Conservation (phyloP, 2,888 invertebrate species). For the Drosophila paucipuncta region DNA sequence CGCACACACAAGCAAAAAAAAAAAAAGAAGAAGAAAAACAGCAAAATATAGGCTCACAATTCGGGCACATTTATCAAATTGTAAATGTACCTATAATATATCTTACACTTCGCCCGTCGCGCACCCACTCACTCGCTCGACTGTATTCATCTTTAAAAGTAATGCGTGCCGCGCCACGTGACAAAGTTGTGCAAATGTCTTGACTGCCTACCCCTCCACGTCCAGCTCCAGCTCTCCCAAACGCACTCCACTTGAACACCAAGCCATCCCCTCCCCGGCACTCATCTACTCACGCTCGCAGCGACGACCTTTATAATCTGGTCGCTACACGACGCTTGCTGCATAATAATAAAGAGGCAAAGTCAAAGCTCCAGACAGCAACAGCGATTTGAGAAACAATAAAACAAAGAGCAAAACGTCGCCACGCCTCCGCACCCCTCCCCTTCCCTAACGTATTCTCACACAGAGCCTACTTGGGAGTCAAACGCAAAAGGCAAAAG, state of each 20-base stretch:
- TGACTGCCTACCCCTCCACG: constrained; percentile 4
- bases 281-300: constrained; percentile 1
- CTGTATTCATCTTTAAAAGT: constrained; percentile 53
- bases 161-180: constrained; percentile 59
- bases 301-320: constrained; percentile 63
- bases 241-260: background rate
- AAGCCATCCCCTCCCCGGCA: background rate
- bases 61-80: constrained; percentile 68
- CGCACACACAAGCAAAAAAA: background rate
- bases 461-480: constrained; percentile 27
- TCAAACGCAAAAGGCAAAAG: constrained; percentile 32
- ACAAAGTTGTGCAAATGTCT: constrained; percentile 64
- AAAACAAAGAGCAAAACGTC: constrained; percentile 55
- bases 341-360: constrained; percentile 63
- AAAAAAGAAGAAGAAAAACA: background rate
- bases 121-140: background rate
- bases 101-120: constrained; percentile 6
- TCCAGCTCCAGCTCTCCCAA: background rate
- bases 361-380: constrained; percentile 55
- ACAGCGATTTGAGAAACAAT: constrained; percentile 65
- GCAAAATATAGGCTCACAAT: constrained; percentile 5
- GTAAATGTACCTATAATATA: constrained; percentile 45
- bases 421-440: background rate
- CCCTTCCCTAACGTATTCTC: background rate
- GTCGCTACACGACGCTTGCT: constrained; percentile 58